Percentiles rank a stretch among this genome's conserved stretches.
phyloP scores from a whole-genome alignment of 2,888 invertebrate species.

The Lasioglossum lativentre region DNA sequence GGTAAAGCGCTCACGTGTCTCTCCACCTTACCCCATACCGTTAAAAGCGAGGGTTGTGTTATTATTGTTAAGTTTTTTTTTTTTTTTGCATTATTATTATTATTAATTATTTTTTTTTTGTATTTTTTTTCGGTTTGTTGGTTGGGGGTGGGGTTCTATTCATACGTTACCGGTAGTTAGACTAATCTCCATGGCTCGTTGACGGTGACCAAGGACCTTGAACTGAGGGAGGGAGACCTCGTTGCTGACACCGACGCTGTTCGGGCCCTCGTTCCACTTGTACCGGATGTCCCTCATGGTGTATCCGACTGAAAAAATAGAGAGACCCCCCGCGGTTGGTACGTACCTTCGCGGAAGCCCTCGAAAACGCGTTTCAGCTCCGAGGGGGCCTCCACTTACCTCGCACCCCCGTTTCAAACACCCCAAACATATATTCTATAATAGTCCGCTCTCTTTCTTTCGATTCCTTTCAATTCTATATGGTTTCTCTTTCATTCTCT shows the following conservation, averaged over 20 bases:
- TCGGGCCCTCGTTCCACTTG: slow-evolving; percentile 98
- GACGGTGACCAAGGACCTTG: slow-evolving; percentile 98
- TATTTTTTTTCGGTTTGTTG: slow-evolving; percentile 21
- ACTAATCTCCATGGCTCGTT: slow-evolving; percentile 98
- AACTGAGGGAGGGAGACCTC: slow-evolving; percentile 99
- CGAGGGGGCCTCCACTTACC: slow-evolving; percentile 80
- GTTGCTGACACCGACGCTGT: slow-evolving; percentile 97
- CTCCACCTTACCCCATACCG: slow-evolving; percentile 74
- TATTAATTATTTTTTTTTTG: background rate
- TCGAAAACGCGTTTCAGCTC: slow-evolving; percentile 74
- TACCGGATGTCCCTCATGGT: slow-evolving; percentile 99
- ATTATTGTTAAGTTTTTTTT: slow-evolving; percentile 39
- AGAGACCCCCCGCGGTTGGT: slow-evolving; percentile 84
- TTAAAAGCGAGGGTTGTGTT: slow-evolving; percentile 67
- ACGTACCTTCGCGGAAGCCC: slow-evolving; percentile 82
- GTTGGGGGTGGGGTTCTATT: slow-evolving; percentile 68
- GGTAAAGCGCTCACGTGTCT: slow-evolving; percentile 73
- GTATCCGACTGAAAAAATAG: slow-evolving; percentile 94
- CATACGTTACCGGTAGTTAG: slow-evolving; percentile 95
- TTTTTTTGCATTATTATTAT: background rate
- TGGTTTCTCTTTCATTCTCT: slow-evolving; percentile 8
- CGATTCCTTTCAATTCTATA: slow-evolving; percentile 19
- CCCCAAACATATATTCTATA: slow-evolving; percentile 68
- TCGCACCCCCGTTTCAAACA: slow-evolving; percentile 77
- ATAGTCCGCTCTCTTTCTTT: slow-evolving; percentile 77